Evolutionary conservation across 2,888 invertebrate genomes (phyloP).

Genomic region (Drosophila anomalata): DNA sequence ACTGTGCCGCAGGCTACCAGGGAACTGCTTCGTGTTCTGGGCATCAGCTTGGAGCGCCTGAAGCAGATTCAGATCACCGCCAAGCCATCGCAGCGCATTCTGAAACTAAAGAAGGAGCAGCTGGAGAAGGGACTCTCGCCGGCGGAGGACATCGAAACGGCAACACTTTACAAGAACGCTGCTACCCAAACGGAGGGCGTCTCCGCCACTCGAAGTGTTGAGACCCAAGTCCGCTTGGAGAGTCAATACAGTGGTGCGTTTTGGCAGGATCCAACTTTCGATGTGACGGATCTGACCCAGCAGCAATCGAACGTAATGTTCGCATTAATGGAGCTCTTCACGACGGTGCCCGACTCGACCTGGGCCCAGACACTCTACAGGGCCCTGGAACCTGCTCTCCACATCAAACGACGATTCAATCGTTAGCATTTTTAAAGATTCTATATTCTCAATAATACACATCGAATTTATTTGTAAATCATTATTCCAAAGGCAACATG

Average conservation of each 20-base stretch:
- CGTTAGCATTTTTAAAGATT: neutral
- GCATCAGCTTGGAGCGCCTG: constrained; percentile 44
- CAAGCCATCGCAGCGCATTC: constrained; percentile 39
- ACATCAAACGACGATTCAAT: constrained; percentile 17
- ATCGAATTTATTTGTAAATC: constrained; percentile 18
- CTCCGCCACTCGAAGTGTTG: constrained; percentile 17
- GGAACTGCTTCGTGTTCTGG: constrained; percentile 50
- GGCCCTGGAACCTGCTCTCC: constrained; percentile 29
- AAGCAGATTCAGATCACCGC: constrained; percentile 41
- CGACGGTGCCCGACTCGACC: constrained; percentile 12
- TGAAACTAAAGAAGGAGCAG: constrained; percentile 29
- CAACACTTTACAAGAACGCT: constrained; percentile 39
- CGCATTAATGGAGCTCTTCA: constrained; percentile 45
- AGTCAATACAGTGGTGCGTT: neutral
- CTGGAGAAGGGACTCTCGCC: constrained; percentile 3
- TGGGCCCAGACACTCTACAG: constrained; percentile 40
- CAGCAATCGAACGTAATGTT: constrained; percentile 48
- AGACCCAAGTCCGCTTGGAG: constrained; percentile 20
- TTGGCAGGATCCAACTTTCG: constrained; percentile 47
- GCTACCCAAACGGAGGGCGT: constrained; percentile 44
- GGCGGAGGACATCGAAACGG: constrained; percentile 9
- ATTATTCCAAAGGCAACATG: neutral
- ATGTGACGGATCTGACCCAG: constrained; percentile 37
- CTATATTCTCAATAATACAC: neutral
- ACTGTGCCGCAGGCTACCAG: constrained; percentile 42